A percentile compares a stretch with the other conserved stretches of the same genome.
Evolutionary conservation across 2,888 invertebrate genomes (phyloP).

Genomic region (Sipunculus nudus): DNA sequence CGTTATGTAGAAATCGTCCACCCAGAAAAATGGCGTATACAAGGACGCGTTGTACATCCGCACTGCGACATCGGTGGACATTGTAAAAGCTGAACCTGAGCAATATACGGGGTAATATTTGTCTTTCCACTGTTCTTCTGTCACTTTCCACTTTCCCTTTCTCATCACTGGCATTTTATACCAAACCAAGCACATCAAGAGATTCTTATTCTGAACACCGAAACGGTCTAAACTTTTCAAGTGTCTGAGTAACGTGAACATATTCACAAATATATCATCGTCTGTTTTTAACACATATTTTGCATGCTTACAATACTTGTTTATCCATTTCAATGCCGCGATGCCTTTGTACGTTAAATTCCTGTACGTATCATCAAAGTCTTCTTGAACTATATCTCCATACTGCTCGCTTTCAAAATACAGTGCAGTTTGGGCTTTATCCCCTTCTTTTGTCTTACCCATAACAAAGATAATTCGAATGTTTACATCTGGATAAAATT

Average conservation of each 20-base stretch:
- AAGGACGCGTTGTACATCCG: constrained; percentile 73
- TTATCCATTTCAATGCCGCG: constrained; percentile 66
- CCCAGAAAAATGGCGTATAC: constrained; percentile 75
- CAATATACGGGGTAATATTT: constrained; percentile 68
- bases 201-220: constrained; percentile 15
- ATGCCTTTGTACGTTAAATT: constrained; percentile 68
- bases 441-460: constrained; percentile 19
- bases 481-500: constrained; percentile 42
- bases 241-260: constrained; percentile 64
- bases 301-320: constrained; percentile 59
- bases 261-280: constrained; percentile 68
- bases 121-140: constrained; percentile 61
- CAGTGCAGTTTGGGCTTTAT: constrained; percentile 46
- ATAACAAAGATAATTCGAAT: constrained; percentile 58
- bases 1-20: constrained; percentile 88
- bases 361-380: constrained; percentile 66
- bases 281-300: constrained; percentile 67
- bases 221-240: constrained; percentile 24
- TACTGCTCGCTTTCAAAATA: constrained; percentile 55
- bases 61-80: constrained; percentile 74
- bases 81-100: constrained; percentile 68
- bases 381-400: constrained; percentile 63
- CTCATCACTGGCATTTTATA: constrained; percentile 65
- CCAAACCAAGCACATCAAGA: constrained; percentile 65
- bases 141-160: constrained; percentile 67